Conservation (phyloP, 2,113 vertebrate genomes). For the Ceyx melanurus region DNA sequence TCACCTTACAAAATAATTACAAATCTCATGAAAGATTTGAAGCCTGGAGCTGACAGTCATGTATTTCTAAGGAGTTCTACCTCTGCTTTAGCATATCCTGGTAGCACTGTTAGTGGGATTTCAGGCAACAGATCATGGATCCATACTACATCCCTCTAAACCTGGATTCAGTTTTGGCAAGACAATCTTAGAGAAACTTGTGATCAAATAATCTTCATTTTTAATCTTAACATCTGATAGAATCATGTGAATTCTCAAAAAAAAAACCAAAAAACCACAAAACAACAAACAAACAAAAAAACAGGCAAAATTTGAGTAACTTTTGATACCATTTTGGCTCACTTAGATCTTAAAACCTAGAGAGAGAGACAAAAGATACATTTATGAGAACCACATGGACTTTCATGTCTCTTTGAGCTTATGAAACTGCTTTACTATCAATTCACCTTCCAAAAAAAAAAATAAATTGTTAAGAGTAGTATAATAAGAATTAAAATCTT, state of each 20-base stretch:
- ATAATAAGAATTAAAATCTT: not conserved
- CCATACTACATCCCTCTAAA: not conserved
- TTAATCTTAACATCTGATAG: not conserved
- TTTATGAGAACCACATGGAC: not conserved
- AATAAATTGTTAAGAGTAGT: too few relatives aligned
- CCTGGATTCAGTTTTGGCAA: not conserved
- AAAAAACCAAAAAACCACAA: not conserved
- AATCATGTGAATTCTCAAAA: not conserved
- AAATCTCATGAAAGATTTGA: not conserved
- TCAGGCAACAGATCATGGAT: not conserved
- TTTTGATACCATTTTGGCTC: not conserved
- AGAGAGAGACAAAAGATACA: not conserved
- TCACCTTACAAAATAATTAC: not conserved
- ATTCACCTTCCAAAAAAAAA: not conserved
- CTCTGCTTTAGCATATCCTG: not conserved
- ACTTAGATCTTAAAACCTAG: not conserved
- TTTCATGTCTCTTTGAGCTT: not conserved
- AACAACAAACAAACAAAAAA: not conserved
- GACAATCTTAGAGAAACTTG: not conserved
- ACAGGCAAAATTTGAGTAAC: rapidly evolving
- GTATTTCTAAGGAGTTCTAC: not conserved
- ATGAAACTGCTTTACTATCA: not conserved
- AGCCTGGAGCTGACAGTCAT: not conserved
- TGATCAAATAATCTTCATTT: not conserved
- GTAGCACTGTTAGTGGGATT: not conserved